Conservation (phyloP, 2,797 vertebrate species). For the Clamator glandarius region DNA sequence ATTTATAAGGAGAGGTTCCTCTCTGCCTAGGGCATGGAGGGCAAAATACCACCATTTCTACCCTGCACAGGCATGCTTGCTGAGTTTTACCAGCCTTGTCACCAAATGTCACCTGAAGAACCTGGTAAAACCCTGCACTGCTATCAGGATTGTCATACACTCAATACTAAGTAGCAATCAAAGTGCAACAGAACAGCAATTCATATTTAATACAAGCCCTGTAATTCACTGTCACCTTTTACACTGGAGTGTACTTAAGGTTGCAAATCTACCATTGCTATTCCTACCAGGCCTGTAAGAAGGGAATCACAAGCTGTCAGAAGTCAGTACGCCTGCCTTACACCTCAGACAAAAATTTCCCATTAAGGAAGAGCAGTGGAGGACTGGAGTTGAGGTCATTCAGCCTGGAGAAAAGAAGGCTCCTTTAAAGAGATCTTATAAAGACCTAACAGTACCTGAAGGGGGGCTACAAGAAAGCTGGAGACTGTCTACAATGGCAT, state of each 20-base stretch:
- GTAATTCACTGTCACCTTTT: not conserved
- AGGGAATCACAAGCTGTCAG: not conserved
- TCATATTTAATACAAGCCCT: fast-evolving
- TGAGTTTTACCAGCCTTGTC: not conserved
- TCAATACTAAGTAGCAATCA: not conserved
- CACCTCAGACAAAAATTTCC: not conserved
- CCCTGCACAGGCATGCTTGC: not conserved
- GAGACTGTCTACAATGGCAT: too few relatives aligned
- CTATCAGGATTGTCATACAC: not conserved
- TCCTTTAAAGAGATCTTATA: too few relatives aligned
- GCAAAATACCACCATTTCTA: not conserved
- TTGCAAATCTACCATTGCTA: not conserved
- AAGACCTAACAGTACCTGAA: too few relatives aligned
- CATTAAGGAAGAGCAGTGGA: not conserved
- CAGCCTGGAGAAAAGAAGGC: too few relatives aligned
- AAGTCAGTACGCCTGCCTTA: not conserved
- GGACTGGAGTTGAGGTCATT: not conserved
- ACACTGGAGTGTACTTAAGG: not conserved
- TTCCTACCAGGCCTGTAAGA: not conserved
- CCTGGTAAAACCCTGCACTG: fast-evolving
- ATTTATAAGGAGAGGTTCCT: not conserved
- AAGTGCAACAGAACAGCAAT: not conserved
- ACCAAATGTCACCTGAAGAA: not conserved
- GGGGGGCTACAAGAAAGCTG: too few relatives aligned
- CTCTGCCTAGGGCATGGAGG: not conserved